Conservation (phyloP, 2,113 vertebrate genomes). For the Trichechus manatus region DNA sequence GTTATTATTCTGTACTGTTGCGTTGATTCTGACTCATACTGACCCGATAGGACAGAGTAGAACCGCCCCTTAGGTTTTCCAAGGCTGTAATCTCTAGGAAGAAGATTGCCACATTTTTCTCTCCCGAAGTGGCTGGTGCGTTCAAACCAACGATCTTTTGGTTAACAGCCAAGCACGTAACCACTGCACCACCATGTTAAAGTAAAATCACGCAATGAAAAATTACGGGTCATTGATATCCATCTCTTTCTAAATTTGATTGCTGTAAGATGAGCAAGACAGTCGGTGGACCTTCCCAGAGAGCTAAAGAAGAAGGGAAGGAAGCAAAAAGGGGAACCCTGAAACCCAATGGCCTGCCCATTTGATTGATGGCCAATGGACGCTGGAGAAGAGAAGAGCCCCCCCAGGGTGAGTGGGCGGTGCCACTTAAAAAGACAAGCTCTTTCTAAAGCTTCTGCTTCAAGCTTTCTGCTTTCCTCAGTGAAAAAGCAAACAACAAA, state of each 20-base stretch:
- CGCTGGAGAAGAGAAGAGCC: background rate
- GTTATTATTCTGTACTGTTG: background rate
- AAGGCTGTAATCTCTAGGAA: background rate
- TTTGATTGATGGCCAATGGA: background rate
- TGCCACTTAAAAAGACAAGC: background rate
- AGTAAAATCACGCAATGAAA: background rate
- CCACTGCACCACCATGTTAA: background rate
- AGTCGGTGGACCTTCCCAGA: background rate
- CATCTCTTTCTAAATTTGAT: background rate
- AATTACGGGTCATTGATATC: background rate
- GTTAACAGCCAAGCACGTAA: background rate
- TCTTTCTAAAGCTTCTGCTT: background rate
- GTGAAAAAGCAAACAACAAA: conserved; percentile 12
- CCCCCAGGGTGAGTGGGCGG: accelerated
- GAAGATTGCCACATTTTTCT: background rate
- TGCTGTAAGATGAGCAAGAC: background rate
- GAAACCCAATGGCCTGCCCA: background rate
- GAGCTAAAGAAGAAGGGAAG: background rate
- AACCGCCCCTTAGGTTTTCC: background rate
- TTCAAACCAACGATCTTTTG: background rate
- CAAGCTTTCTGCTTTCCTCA: background rate
- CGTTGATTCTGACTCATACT: background rate
- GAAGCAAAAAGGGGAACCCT: background rate
- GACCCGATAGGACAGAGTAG: background rate
- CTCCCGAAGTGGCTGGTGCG: background rate